These are phyloP conservation scores for Bufo bufo DNA, from an alignment of 2,113 vertebrate species.

Conservation along the genomic window DNA sequence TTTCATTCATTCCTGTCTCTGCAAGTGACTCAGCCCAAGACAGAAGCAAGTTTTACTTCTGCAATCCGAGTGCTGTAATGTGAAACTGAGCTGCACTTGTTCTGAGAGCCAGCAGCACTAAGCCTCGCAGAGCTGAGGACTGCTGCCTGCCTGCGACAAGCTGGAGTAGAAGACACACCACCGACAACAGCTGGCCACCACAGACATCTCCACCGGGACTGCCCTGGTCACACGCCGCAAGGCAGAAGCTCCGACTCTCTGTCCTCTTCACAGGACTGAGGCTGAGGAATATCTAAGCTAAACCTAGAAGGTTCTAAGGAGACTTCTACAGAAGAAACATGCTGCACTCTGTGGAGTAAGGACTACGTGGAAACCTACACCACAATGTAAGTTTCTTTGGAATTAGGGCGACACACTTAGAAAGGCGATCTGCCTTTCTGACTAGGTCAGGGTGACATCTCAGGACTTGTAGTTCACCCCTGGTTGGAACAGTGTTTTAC, in stretches of 20 bases:
- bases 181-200: slow-evolving; percentile 7
- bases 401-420: background rate
- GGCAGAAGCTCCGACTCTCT: background rate
- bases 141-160: background rate
- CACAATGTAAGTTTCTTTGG: slow-evolving; percentile 16
- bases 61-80: slow-evolving; percentile 36
- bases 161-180: background rate
- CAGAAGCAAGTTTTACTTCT: slow-evolving; percentile 39
- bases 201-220: background rate
- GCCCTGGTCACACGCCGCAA: background rate
- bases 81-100: slow-evolving; percentile 53
- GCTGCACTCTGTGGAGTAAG: slow-evolving; percentile 5
- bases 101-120: slow-evolving; percentile 13
- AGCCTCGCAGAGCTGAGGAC: background rate
- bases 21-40: slow-evolving; percentile 4
- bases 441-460: background rate
- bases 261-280: background rate
- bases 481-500: background rate
- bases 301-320: background rate
- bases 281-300: too few relatives aligned
- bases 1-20: background rate
- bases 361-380: background rate
- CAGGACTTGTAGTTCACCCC: background rate
- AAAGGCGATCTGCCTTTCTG: background rate
- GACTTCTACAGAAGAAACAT: background rate